These are phyloP conservation scores for Carassius gibelio DNA, from an alignment of 2,113 vertebrate genomes.

Conservation along the genomic window DNA sequence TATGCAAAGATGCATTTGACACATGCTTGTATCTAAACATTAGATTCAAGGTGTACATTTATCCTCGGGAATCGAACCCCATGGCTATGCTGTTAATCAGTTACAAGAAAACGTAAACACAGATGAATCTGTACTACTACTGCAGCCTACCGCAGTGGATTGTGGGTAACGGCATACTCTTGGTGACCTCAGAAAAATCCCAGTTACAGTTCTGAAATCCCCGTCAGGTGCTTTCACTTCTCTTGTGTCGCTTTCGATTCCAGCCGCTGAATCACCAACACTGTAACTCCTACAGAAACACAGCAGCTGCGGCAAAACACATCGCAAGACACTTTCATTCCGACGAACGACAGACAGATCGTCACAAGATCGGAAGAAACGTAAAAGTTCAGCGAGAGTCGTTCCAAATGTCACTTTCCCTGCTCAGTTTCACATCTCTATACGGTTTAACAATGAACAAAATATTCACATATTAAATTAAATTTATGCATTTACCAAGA, in stretches of 20 bases:
- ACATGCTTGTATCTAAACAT: too few species aligned
- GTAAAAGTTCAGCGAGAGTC: background rate
- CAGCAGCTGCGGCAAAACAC: background rate
- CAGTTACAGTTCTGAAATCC: constrained; percentile 55
- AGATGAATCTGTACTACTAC: background rate
- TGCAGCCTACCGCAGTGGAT: constrained; percentile 7
- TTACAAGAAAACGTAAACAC: background rate
- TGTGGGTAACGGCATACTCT: constrained; percentile 33
- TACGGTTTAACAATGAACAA: background rate
- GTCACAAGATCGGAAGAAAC: background rate
- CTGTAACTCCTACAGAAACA: constrained; percentile 22
- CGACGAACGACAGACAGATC: background rate
- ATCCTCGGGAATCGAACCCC: background rate
- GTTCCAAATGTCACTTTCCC: background rate
- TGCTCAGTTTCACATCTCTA: background rate
- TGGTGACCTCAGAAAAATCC: constrained; percentile 31
- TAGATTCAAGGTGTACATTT: background rate
- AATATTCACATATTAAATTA: background rate
- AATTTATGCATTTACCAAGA: too few species aligned
- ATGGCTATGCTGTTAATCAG: background rate
- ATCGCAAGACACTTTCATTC: background rate
- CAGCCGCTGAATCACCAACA: constrained; percentile 35
- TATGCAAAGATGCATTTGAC: background rate
- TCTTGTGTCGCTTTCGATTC: constrained; percentile 59
- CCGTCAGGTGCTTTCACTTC: constrained; percentile 61